Percentiles rank a stretch among this genome's conserved stretches.
Evolutionary conservation across 2,888 invertebrate genomes (phyloP).

Genomic region (Proisotoma minuta): DNA sequence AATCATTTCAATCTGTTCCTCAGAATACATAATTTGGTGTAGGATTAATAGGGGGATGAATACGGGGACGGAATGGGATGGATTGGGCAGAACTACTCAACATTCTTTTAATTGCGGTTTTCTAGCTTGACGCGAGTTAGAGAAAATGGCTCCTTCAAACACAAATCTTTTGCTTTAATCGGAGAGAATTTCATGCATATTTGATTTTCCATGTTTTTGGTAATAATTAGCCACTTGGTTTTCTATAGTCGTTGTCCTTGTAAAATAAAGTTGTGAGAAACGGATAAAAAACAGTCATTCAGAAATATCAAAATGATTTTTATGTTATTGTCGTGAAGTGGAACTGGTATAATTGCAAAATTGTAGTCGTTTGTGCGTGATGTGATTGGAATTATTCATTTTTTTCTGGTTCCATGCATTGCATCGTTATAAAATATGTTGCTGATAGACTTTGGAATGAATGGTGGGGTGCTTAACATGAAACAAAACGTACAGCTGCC

Average conservation of each 20-base stretch:
- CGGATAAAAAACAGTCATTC: conserved; percentile 6
- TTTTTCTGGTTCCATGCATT: background rate
- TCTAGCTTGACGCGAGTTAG: background rate
- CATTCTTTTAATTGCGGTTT: conserved; percentile 33
- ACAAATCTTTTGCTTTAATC: too few relatives aligned
- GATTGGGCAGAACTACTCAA: background rate
- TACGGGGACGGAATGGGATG: background rate
- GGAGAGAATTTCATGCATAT: background rate
- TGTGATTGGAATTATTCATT: conserved; percentile 8
- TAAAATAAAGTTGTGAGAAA: too few relatives aligned
- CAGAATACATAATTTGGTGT: background rate
- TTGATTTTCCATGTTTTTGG: background rate
- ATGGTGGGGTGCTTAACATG: too few relatives aligned
- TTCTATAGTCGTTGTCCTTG: background rate
- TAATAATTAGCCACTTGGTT: background rate
- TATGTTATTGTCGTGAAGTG: conserved; percentile 2
- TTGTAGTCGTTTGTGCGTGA: conserved; percentile 8
- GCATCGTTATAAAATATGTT: too few relatives aligned
- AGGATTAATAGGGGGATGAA: conserved; percentile 4
- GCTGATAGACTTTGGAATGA: too few relatives aligned
- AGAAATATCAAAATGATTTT: background rate
- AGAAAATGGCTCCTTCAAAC: background rate
- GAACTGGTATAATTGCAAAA: conserved; percentile 6
- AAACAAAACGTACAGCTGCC: too few relatives aligned
- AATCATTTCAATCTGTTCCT: conserved; percentile 36